Percentiles rank a stretch among this genome's conserved stretches.
Conservation (phyloP, 2,113 vertebrate species). For the Oreochromis spilurus region DNA sequence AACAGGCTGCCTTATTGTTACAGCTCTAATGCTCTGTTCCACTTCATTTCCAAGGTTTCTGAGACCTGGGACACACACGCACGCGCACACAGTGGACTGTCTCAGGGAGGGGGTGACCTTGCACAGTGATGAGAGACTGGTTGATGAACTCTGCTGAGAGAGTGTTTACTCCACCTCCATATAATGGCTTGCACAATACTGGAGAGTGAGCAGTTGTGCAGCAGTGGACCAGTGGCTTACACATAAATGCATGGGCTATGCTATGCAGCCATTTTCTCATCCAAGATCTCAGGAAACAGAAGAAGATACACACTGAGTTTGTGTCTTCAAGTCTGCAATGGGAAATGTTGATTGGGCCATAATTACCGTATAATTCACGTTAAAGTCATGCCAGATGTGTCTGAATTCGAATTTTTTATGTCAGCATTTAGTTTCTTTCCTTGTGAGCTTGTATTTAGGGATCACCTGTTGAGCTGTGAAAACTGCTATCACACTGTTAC, state of each 20-base stretch:
- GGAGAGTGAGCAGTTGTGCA: not conserved
- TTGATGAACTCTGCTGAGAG: conserved; percentile 46
- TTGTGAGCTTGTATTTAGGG: not conserved
- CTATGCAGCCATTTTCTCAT: conserved; percentile 17
- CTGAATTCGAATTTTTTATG: not conserved
- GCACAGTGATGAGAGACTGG: conserved; percentile 37
- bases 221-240: not conserved
- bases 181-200: not conserved
- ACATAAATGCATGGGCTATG: not conserved
- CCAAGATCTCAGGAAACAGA: not conserved
- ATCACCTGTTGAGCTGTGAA: not conserved
- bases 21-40: conserved; percentile 30
- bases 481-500: not conserved
- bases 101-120: conserved; percentile 45
- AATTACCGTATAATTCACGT: not conserved
- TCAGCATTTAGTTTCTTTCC: not conserved
- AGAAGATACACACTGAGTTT: not conserved
- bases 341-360: not conserved
- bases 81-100: not conserved
- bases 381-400: not conserved
- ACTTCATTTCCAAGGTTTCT: conserved; percentile 39
- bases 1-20: conserved; percentile 58
- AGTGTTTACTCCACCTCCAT: conserved; percentile 22
- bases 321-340: not conserved
- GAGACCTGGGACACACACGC: not conserved